phyloP scores from a whole-genome alignment of 92 coral and sea anemone genomes.

The Zoanthus sociatus region DNA sequence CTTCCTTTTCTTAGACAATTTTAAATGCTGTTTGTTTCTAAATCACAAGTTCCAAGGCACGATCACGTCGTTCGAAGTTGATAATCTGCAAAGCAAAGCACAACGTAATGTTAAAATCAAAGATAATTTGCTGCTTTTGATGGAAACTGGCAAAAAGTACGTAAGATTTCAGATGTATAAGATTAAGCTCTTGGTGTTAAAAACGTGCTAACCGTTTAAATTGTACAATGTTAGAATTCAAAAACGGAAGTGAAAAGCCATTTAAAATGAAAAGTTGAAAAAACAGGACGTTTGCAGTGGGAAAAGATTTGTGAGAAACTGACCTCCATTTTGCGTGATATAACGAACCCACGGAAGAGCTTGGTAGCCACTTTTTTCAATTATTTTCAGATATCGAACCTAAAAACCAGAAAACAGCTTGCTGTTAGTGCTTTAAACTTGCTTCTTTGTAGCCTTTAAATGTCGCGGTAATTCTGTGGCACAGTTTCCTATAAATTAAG shows the following conservation, averaged over 20 bases:
- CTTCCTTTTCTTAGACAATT: neutral
- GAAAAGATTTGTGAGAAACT: constrained; percentile 16
- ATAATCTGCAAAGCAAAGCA: constrained; percentile 80
- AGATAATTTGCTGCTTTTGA: too few species aligned
- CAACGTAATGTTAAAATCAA: neutral
- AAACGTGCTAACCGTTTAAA: too few species aligned
- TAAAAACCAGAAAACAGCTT: constrained; percentile 19
- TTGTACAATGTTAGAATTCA: too few species aligned
- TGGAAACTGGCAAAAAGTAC: too few species aligned
- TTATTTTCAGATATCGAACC: constrained; percentile 98
- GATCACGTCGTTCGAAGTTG: constrained; percentile 96
- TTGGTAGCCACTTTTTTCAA: constrained; percentile 99
- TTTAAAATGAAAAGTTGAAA: neutral
- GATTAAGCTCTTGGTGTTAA: too few species aligned
- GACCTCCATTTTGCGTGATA: constrained; percentile 99
- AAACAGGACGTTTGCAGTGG: neutral
- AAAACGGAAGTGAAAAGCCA: neutral
- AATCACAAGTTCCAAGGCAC: neutral
- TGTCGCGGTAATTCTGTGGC: too few species aligned
- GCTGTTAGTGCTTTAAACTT: neutral
- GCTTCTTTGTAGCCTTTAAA: neutral
- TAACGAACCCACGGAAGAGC: constrained; percentile 99
- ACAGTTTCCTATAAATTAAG: too few species aligned
- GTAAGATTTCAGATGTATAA: too few species aligned
- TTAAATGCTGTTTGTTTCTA: neutral